phyloP scores from a whole-genome alignment of 2,113 vertebrate genomes.

The Fregata magnificens region DNA sequence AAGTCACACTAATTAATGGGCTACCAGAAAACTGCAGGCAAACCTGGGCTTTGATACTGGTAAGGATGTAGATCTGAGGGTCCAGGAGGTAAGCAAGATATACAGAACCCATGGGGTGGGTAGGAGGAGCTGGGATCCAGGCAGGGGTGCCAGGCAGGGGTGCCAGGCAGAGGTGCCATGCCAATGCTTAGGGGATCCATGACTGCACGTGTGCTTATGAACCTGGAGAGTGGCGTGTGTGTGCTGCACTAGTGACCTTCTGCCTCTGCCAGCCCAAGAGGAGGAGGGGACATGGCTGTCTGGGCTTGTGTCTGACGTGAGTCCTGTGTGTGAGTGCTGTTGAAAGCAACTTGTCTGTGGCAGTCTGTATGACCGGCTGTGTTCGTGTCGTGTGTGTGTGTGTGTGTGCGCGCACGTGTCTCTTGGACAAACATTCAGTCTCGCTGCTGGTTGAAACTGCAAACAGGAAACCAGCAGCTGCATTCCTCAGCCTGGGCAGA shows the following conservation, averaged over 20 bases:
- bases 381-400: too few relatives aligned
- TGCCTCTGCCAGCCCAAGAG: not conserved
- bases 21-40: not conserved
- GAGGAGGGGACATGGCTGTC: not conserved
- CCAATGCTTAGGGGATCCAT: not conserved
- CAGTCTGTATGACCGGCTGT: fast-evolving
- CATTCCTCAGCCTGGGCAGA: not conserved
- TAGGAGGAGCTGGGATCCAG: not conserved
- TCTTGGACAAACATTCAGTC: not conserved
- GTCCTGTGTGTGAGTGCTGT: not conserved
- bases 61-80: not conserved
- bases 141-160: not conserved
- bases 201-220: not conserved
- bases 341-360: not conserved
- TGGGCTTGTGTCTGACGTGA: not conserved
- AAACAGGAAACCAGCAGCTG: fast-evolving
- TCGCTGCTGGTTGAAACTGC: not conserved
- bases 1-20: not conserved
- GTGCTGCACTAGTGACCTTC: not conserved
- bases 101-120: not conserved
- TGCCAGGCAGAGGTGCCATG: not conserved
- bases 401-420: not conserved
- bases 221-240: fast-evolving
- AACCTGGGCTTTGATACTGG: not conserved
- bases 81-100: not conserved